Evolutionary conservation across 2,888 invertebrate species (phyloP), one percentile per base, ranked within the genome.

Genomic region (Drosophila algonquin): DNA sequence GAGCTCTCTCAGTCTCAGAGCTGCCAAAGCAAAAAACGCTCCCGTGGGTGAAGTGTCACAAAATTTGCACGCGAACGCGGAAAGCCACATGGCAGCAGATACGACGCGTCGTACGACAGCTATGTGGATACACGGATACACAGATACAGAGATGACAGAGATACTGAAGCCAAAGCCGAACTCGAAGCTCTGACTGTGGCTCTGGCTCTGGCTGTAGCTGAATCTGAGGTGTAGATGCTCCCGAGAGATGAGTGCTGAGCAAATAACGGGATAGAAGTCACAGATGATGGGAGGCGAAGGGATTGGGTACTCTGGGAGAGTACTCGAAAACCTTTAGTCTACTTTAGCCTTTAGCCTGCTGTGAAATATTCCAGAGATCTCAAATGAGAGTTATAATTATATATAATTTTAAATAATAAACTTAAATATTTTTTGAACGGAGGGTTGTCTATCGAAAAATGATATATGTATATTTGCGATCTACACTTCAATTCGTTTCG

Each of bases 1-100:
- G 10, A 51, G 47, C 67, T 53, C 32, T 50, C 40, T 71, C 70
- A 46, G 32, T 40, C 48, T 40, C 35, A 59, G 53, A 52, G 44
- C 72, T 54, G 70, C 72, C 57, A 73, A 45, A 73, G 73, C 71
- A 71, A 73, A 68, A 76, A 75, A 63, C 75, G 75, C 67, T 87
- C 89, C 87, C 86, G 81, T 83, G 89, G 83, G 87, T 81, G 86
- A 87, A 79, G 79, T 87, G 87, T 87, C 87, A 87, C 78, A 84
- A 79, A 84, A 83, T 83, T 87, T 76, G 77, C 81, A 84, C 87
- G 87, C 87, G 77, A 79, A 76, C 82, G 80, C 78, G 83, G 65
- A 75, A 82, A 73, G 78, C 82, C 83, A 77, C 87, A 85, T 73
- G 72, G 76, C 74, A 74, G 68, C 59, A 80, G 69, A 67, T 63